phyloP scores from a whole-genome alignment of 1,140 invertebrate genomes.

The Choristoneura fumiferana region DNA sequence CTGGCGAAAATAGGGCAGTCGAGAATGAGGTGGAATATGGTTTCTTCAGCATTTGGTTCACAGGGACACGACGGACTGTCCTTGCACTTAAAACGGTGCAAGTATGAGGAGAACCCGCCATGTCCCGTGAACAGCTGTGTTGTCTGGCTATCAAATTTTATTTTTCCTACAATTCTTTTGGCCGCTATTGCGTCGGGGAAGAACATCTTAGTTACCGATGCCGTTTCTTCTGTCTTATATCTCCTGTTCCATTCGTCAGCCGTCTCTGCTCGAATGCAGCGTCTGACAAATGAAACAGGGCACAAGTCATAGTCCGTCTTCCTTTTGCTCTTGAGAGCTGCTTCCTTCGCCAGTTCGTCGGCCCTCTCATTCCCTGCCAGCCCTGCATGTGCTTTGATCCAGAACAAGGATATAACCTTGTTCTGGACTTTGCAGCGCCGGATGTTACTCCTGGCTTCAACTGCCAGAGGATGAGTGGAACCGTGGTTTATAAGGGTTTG shows the following conservation, averaged over 20 bases:
- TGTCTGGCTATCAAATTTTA: too few relatives aligned
- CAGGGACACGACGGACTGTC: background rate
- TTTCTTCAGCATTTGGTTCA: background rate
- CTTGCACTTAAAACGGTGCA: background rate
- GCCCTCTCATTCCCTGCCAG: conserved; percentile 32
- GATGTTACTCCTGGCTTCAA: conserved; percentile 5
- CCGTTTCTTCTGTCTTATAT: conserved; percentile 9
- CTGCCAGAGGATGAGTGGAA: conserved; percentile 25
- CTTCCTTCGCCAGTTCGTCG: conserved; percentile 29
- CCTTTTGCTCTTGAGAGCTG: conserved; percentile 16
- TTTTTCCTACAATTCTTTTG: too few relatives aligned
- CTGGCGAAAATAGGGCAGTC: background rate
- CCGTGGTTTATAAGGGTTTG: conserved; percentile 9
- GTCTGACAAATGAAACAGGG: conserved; percentile 27
- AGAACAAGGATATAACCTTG: conserved; percentile 24
- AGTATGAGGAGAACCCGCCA: background rate
- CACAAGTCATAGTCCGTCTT: conserved; percentile 22
- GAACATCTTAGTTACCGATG: background rate
- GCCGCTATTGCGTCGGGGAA: background rate
- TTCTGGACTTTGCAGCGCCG: background rate
- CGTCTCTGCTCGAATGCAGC: conserved; percentile 23
- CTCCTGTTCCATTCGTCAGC: conserved; percentile 24
- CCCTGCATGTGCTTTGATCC: conserved; percentile 33
- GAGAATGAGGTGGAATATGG: background rate
- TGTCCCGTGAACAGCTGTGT: background rate